A percentile compares a stretch with the other conserved stretches of the same genome.
Conservation (phyloP, 2,113 vertebrate genomes). For the Hyaena hyaena region DNA sequence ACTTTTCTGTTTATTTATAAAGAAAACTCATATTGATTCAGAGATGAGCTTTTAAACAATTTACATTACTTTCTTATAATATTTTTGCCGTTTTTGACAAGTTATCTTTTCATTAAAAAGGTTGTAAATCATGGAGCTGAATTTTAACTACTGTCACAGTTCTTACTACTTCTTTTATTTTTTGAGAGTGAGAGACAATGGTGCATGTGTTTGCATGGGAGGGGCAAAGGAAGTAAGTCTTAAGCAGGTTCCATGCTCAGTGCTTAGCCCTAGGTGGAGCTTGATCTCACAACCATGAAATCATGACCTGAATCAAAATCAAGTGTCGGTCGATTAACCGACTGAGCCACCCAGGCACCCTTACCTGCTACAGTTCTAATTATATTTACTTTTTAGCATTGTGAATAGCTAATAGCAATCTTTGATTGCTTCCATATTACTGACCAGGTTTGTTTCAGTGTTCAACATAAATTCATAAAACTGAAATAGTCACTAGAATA, state of each 20-base stretch:
- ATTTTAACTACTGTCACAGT: neutral
- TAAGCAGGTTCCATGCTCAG: too few species aligned
- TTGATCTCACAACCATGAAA: too few species aligned
- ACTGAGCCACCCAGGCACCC: too few species aligned
- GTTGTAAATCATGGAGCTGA: constrained; percentile 20
- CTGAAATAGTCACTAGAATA: neutral
- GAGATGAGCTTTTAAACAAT: neutral
- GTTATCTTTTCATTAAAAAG: neutral
- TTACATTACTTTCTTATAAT: neutral
- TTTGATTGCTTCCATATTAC: neutral
- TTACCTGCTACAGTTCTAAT: neutral
- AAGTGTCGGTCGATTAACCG: too few species aligned
- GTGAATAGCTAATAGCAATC: neutral
- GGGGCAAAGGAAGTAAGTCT: too few species aligned
- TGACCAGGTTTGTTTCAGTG: neutral
- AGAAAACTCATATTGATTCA: neutral
- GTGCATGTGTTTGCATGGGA: too few species aligned
- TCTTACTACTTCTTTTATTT: neutral
- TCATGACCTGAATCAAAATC: too few species aligned
- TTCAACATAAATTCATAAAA: neutral
- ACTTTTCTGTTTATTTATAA: constrained; percentile 33
- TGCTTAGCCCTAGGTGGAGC: too few species aligned
- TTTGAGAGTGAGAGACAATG: too few species aligned
- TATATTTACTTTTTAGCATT: neutral
- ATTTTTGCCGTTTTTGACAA: neutral